These are phyloP conservation scores for Villa cingulata DNA, from an alignment of 2,888 invertebrate genomes.

Conservation along the genomic window DNA sequence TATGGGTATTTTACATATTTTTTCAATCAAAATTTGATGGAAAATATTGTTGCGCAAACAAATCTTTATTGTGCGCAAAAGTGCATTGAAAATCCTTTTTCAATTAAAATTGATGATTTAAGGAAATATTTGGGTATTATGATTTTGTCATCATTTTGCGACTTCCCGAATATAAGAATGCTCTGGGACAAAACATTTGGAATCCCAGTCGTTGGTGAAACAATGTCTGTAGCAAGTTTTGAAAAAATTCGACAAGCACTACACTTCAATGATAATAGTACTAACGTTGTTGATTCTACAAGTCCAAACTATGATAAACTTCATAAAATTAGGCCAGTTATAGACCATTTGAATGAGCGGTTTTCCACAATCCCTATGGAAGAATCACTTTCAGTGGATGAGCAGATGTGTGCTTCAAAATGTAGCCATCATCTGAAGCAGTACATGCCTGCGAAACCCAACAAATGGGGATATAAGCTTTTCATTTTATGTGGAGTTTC, in stretches of 20 bases:
- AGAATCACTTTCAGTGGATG: neutral
- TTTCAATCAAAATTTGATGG: too few relatives aligned
- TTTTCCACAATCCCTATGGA: neutral
- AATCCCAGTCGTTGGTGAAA: neutral
- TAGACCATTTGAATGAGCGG: neutral
- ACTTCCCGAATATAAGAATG: neutral
- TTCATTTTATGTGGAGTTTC: conserved; percentile 10
- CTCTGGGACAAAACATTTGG: neutral
- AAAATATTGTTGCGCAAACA: too few relatives aligned
- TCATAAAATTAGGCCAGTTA: neutral
- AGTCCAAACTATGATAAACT: neutral
- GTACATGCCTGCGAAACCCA: conserved; percentile 7
- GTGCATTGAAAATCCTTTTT: neutral
- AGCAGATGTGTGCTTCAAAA: neutral
- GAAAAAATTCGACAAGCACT: conserved; percentile 9
- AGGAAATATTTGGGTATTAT: neutral
- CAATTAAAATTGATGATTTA: neutral
- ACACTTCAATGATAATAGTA: conserved; percentile 10
- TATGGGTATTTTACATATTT: too few relatives aligned
- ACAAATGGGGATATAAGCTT: conserved; percentile 14
- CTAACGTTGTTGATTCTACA: too few relatives aligned
- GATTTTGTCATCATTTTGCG: neutral
- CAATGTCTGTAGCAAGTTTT: conserved; percentile 8
- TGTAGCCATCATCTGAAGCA: neutral
- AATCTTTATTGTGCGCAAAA: neutral